These are phyloP conservation scores for Okamejei kenojei DNA, from an alignment of 2,797 vertebrate genomes.

Conservation along the genomic window DNA sequence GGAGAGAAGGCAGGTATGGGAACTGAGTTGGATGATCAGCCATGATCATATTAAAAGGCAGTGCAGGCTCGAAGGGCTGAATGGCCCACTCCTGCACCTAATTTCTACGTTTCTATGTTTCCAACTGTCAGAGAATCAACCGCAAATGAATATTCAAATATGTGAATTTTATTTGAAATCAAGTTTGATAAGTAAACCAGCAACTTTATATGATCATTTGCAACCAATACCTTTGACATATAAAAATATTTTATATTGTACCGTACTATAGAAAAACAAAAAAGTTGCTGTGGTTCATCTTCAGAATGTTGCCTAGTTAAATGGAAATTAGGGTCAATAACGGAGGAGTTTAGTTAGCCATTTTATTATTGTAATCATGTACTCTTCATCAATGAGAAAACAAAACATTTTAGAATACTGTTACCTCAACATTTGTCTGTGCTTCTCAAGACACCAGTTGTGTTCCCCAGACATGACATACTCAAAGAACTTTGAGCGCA, in stretches of 20 bases:
- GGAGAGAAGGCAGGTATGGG: no score
- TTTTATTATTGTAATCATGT: neutral
- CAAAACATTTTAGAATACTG: neutral
- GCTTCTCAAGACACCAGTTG: constrained; percentile 62
- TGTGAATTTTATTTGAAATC: neutral
- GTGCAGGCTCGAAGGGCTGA: no score
- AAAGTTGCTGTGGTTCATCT: neutral
- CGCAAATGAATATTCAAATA: neutral
- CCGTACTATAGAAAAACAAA: neutral
- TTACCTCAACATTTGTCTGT: constrained; percentile 66
- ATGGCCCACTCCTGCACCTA: no score
- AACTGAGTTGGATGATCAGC: no score
- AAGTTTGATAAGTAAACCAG: neutral
- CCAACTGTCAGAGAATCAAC: neutral
- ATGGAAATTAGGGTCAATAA: constrained; percentile 3
- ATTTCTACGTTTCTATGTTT: no score
- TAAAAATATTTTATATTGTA: neutral
- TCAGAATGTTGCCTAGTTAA: neutral
- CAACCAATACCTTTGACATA: no score
- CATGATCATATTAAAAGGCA: no score
- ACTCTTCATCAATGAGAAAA: neutral
- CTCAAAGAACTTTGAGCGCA: constrained; percentile 65
- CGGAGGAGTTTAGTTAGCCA: neutral
- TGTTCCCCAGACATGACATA: constrained; percentile 60
- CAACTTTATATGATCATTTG: no score